Evolutionary conservation across 1,140 invertebrate species (phyloP).

Genomic region (Yoshiicerus persimilis): DNA sequence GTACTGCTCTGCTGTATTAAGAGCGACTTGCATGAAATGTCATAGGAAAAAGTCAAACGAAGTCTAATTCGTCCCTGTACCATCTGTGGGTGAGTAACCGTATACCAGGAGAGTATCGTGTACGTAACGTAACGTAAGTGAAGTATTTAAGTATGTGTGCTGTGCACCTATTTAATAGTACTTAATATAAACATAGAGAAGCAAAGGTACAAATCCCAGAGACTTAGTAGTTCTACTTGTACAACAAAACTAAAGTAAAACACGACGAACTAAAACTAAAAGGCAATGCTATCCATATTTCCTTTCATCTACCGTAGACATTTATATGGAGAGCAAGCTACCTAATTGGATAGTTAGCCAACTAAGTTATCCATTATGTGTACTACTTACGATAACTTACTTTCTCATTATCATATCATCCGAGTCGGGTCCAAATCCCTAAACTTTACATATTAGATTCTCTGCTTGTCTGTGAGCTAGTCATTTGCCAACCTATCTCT

Average conservation of each 20-base stretch:
- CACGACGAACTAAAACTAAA: not conserved
- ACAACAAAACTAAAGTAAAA: not conserved
- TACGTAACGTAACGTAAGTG: not conserved
- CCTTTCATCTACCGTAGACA: constrained; percentile 10
- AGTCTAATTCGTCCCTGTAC: not conserved
- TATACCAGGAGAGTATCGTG: not conserved
- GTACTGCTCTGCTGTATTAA: not conserved
- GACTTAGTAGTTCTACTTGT: not conserved
- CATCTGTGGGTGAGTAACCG: not conserved
- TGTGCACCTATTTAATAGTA: not conserved
- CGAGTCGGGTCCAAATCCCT: constrained; percentile 7
- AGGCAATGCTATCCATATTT: not conserved
- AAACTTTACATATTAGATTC: not conserved
- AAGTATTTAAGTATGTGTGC: not conserved
- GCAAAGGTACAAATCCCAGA: not conserved
- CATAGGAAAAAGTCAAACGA: not conserved
- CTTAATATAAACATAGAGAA: not conserved
- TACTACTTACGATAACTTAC: constrained; percentile 17
- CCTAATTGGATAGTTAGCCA: constrained; percentile 22
- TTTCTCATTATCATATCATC: constrained; percentile 23
- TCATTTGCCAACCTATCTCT: not conserved
- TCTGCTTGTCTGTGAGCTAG: not conserved
- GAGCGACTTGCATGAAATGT: not conserved
- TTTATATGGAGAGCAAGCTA: not conserved
- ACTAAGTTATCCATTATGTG: constrained; percentile 20